phyloP scores from a whole-genome alignment of 2,797 vertebrate genomes.

The Hirundo rustica region DNA sequence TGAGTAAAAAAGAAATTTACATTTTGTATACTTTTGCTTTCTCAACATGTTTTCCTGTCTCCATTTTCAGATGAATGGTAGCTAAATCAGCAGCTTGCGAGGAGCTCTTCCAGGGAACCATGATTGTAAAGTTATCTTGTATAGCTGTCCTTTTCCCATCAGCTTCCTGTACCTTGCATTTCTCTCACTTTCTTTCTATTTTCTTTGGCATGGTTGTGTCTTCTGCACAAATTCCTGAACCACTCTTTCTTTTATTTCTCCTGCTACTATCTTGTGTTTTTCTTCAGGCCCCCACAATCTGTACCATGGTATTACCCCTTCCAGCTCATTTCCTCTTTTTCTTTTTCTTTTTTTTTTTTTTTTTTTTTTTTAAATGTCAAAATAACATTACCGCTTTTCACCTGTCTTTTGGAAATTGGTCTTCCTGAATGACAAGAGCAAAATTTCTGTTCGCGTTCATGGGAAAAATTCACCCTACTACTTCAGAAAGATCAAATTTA shows the following conservation, averaged over 20 bases:
- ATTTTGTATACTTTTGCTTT: background rate
- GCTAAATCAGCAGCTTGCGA: background rate
- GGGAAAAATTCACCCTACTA: background rate
- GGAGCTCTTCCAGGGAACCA: background rate
- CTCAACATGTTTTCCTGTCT: background rate
- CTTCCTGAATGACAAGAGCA: background rate
- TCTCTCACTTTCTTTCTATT: background rate
- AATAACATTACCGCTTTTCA: background rate
- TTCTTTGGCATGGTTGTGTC: background rate
- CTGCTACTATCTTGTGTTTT: background rate
- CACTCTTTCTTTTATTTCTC: background rate
- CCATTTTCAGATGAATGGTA: background rate
- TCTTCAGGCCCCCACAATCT: background rate
- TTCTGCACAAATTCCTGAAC: background rate
- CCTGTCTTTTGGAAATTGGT: background rate
- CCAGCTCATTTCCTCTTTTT: background rate
- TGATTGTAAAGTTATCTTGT: background rate
- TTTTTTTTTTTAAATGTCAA: background rate
- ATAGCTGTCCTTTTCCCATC: background rate
- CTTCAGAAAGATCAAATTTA: background rate
- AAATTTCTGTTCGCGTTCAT: background rate
- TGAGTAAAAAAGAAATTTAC: background rate
- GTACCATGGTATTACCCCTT: background rate
- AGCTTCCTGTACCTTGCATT: background rate
- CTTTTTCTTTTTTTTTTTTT: background rate